These are phyloP conservation scores for Platygyra sinensis DNA, from an alignment of 64 coral and sea anemone species.

Conservation along the genomic window DNA sequence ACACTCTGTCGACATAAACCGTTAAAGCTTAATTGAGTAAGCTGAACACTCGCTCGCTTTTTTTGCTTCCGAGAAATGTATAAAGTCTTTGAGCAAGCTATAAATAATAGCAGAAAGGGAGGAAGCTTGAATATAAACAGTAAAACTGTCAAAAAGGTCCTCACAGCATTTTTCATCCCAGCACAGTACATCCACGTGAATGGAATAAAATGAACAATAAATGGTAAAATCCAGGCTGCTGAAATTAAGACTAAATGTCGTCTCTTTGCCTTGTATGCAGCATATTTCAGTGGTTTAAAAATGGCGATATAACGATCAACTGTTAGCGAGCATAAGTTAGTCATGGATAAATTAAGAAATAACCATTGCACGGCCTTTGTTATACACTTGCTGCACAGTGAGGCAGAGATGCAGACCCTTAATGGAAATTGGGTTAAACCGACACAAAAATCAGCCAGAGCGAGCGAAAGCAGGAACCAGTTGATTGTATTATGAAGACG, in stretches of 20 bases:
- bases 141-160: not conserved
- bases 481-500: constrained; percentile 2
- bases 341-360: constrained; percentile 12
- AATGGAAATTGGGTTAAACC: not conserved
- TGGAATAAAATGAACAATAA: constrained; percentile 9
- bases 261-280: constrained; percentile 17
- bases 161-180: not conserved
- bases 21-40: too few species aligned
- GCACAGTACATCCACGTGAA: not conserved
- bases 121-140: too few species aligned
- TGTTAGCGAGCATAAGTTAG: constrained; percentile 45
- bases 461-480: not conserved
- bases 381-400: not conserved
- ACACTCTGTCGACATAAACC: too few species aligned
- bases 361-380: not conserved
- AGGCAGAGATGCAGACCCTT: not conserved
- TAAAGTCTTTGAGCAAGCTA: too few species aligned
- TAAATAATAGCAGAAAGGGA: too few species aligned
- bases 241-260: not conserved
- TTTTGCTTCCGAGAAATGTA: too few species aligned
- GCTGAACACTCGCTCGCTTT: too few species aligned
- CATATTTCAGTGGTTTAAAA: constrained; percentile 36
- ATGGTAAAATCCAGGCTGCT: constrained; percentile 33
- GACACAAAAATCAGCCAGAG: not conserved
- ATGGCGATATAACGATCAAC: constrained; percentile 50